Percentiles rank a stretch among this genome's conserved stretches.
These are phyloP conservation scores for Phortica okadai DNA, from an alignment of 2,888 invertebrate genomes.

Conservation along the genomic window DNA sequence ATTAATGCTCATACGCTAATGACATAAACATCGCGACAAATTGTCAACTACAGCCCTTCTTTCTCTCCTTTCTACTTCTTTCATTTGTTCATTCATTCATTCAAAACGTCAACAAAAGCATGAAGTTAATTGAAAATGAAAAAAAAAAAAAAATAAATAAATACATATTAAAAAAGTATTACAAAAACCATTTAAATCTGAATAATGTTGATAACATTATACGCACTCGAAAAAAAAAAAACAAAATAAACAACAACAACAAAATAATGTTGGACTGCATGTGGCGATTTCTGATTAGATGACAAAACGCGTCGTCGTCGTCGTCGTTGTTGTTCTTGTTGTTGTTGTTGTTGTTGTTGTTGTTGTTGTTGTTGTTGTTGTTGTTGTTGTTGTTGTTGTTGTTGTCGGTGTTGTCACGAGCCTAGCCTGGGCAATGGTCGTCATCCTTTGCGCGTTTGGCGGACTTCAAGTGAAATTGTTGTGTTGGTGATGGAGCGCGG, in stretches of 20 bases:
- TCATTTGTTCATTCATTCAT: not conserved
- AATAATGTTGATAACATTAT: not conserved
- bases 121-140: constrained; percentile 17
- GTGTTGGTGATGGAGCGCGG: not conserved
- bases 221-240: not conserved
- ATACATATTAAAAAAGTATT: not conserved
- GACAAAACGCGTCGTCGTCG: constrained; percentile 54
- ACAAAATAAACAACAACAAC: constrained; percentile 18
- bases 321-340: constrained; percentile 24
- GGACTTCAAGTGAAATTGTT: not conserved
- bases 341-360: not conserved
- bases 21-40: constrained; percentile 66
- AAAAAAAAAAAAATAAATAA: constrained; percentile 20
- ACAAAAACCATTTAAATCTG: not conserved
- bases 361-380: constrained; percentile 18
- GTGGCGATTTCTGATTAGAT: constrained; percentile 68
- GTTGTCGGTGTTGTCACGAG: not conserved
- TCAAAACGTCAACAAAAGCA: not conserved
- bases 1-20: constrained; percentile 48
- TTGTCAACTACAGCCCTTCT: constrained; percentile 58
- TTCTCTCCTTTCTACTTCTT: too few species aligned
- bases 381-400: not conserved
- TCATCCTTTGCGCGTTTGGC: not conserved
- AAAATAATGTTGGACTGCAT: constrained; percentile 55
- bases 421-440: not conserved